Evolutionary conservation across 2,113 vertebrate species (phyloP).

Genomic region (Ophiodon elongatus): DNA sequence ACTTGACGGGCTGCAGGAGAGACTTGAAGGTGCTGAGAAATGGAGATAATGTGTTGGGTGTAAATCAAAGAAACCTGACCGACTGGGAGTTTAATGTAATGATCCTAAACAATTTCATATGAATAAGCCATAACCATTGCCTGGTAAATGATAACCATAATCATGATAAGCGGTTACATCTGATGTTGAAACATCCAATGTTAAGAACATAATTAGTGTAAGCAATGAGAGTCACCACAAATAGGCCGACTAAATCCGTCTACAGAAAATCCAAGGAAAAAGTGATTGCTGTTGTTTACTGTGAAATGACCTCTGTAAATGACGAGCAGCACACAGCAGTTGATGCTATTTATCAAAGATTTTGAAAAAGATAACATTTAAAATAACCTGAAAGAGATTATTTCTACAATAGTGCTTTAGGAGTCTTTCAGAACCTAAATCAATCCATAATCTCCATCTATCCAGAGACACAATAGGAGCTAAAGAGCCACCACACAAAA

Average conservation of each 20-base stretch:
- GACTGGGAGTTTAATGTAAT: background rate
- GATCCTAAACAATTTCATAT: background rate
- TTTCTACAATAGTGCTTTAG: background rate
- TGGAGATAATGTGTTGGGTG: background rate
- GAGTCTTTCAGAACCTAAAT: background rate
- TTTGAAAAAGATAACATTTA: background rate
- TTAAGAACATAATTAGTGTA: conserved; percentile 22
- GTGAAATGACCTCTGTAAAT: conserved; percentile 3
- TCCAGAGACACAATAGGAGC: background rate
- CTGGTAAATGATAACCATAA: too few relatives aligned
- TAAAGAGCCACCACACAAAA: too few relatives aligned
- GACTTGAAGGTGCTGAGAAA: conserved; percentile 32
- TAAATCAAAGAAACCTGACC: background rate
- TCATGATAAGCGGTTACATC: background rate
- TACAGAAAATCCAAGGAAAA: background rate
- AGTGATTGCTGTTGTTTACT: background rate
- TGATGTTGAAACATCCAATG: background rate
- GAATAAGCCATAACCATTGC: background rate
- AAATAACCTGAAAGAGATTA: background rate
- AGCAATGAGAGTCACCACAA: background rate
- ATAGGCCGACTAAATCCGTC: background rate
- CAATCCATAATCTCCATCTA: background rate
- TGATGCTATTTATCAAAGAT: background rate
- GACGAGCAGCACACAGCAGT: background rate
- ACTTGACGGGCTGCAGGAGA: conserved; percentile 11